phyloP scores from a whole-genome alignment of 2,888 invertebrate species.

The Dichetophora obliterata region DNA sequence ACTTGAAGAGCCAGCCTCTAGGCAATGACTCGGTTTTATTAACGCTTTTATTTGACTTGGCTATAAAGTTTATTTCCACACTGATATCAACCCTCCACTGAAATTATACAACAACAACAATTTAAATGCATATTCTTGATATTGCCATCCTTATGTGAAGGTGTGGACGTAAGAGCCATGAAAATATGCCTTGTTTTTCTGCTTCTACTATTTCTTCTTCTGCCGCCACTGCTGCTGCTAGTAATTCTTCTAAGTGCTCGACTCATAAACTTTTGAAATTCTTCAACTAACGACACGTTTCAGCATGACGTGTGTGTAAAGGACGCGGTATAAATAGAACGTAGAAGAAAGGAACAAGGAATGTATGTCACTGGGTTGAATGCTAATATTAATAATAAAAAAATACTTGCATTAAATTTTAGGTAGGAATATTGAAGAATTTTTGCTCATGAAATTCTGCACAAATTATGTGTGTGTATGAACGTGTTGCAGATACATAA shows the following conservation, averaged over 20 bases:
- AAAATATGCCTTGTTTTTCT: neutral
- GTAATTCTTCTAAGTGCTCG: neutral
- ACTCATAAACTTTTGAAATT: constrained; percentile 11
- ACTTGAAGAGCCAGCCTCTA: neutral
- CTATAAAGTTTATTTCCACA: neutral
- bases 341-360: neutral
- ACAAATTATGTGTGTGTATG: too few relatives aligned
- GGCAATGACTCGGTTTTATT: neutral
- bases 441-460: too few relatives aligned
- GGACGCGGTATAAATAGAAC: neutral
- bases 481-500: too few relatives aligned
- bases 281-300: constrained; percentile 3
- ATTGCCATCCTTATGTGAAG: neutral
- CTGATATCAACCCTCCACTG: neutral
- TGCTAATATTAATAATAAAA: neutral
- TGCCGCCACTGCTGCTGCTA: neutral
- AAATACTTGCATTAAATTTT: neutral
- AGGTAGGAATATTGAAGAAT: too few relatives aligned
- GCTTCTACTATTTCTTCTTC: neutral
- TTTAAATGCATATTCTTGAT: neutral
- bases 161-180: neutral
- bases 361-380: constrained; percentile 2
- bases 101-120: neutral
- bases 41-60: neutral
- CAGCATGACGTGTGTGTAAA: constrained; percentile 5